A percentile compares a stretch with the other conserved stretches of the same genome.
These are phyloP conservation scores for Glaucomys volans DNA, from an alignment of 2,113 vertebrate genomes.

Conservation along the genomic window DNA sequence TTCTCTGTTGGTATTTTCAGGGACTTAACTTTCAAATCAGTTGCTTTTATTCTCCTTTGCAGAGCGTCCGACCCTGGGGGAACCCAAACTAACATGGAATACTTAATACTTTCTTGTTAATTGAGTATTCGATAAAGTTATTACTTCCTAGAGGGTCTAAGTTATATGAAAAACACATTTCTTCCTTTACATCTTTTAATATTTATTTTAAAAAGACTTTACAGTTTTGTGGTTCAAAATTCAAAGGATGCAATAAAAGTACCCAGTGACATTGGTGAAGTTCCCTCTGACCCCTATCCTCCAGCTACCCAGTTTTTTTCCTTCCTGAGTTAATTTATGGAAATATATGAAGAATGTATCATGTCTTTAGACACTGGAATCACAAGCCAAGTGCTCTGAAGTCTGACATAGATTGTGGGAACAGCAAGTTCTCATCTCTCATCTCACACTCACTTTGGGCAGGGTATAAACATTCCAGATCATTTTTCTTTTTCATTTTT, in stretches of 20 bases:
- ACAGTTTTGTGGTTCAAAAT: neutral
- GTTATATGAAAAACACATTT: neutral
- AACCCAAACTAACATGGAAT: neutral
- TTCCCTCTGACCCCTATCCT: neutral
- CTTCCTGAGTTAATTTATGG: neutral
- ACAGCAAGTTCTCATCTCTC: constrained; percentile 9
- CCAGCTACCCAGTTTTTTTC: neutral
- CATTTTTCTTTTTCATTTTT: constrained; percentile 5
- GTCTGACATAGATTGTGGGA: neutral
- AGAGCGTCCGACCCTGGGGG: neutral
- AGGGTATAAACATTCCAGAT: neutral
- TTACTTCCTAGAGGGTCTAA: neutral
- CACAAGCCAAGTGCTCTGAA: neutral
- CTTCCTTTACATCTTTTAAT: constrained; percentile 36
- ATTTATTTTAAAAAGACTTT: constrained; percentile 39
- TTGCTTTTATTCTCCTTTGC: neutral
- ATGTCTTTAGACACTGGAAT: neutral
- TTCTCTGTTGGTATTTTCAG: neutral
- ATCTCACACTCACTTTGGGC: neutral
- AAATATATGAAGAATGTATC: neutral
- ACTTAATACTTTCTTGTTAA: neutral
- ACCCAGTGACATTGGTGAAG: neutral
- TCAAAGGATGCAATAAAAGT: neutral
- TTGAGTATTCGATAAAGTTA: neutral
- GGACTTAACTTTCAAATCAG: neutral